Percentiles rank a stretch among this genome's conserved stretches.
Conservation (phyloP, 2,113 vertebrate species). For the Ornithorhynchus anatinus region DNA sequence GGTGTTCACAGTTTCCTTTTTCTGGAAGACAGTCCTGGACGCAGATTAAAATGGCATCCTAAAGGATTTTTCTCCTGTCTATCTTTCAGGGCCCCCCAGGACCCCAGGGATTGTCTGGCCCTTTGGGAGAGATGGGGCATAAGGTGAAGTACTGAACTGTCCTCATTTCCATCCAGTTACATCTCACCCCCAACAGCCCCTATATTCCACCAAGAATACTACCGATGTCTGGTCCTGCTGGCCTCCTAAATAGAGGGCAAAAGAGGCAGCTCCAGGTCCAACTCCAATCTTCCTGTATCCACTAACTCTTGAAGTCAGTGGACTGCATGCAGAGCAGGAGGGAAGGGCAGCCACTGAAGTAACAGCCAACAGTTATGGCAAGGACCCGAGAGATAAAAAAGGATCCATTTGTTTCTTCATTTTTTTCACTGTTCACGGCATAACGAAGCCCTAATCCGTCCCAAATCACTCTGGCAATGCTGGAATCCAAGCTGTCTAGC, state of each 20-base stretch:
- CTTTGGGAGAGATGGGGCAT: constrained; percentile 86
- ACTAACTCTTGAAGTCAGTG: neutral
- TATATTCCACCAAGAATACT: neutral
- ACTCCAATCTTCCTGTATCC: neutral
- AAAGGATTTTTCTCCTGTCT: constrained; percentile 32
- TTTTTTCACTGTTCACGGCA: too few relatives aligned
- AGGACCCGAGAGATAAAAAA: too few relatives aligned
- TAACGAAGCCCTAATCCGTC: too few relatives aligned
- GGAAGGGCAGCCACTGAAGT: too few relatives aligned
- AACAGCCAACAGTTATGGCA: too few relatives aligned
- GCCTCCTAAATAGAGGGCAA: too few relatives aligned
- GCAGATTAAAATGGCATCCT: neutral
- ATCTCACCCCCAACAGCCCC: neutral
- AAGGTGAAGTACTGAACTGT: constrained; percentile 72
- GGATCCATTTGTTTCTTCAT: too few relatives aligned
- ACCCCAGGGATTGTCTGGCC: constrained; percentile 78
- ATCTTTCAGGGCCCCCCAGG: constrained; percentile 84
- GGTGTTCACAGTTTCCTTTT: too few relatives aligned
- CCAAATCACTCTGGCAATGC: too few relatives aligned
- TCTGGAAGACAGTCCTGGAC: neutral
- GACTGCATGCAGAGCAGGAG: neutral
- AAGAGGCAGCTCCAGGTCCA: too few relatives aligned
- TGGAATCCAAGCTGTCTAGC: too few relatives aligned
- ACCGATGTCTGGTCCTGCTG: too few relatives aligned
- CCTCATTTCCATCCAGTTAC: neutral